Evolutionary conservation across 1,140 invertebrate species (phyloP).

Genomic region (Drosophila oshimai): DNA sequence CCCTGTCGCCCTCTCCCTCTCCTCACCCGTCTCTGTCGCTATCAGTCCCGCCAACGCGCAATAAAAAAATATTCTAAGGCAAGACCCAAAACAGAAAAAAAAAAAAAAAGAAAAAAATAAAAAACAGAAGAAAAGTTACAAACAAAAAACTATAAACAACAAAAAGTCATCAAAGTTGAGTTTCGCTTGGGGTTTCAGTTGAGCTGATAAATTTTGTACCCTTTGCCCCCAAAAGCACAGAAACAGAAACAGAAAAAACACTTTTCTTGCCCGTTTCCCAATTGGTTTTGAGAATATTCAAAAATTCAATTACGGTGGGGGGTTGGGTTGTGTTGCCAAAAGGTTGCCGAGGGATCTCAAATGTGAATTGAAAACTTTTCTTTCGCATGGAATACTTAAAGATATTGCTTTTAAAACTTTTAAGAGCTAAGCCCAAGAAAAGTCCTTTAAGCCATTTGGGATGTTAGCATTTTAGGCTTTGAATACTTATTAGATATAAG

Average conservation of each 20-base stretch:
- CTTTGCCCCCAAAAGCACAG: conserved; percentile 8
- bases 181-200: conserved; percentile 35
- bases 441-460: neutral
- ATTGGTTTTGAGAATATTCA: conserved; percentile 42
- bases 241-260: conserved; percentile 4
- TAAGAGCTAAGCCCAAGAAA: neutral
- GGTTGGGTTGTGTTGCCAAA: neutral
- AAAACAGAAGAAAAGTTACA: conserved; percentile 14
- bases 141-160: conserved; percentile 57
- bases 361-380: conserved; percentile 40
- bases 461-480: neutral
- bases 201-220: conserved; percentile 51
- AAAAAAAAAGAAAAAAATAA: neutral
- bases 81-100: conserved; percentile 48
- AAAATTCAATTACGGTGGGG: conserved; percentile 27
- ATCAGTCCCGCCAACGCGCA: conserved; percentile 66
- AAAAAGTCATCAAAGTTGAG: conserved; percentile 57
- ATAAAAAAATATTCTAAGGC: conserved; percentile 71
- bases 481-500: neutral
- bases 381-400: conserved; percentile 7
- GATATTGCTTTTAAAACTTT: conserved; percentile 17
- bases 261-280: conserved; percentile 26
- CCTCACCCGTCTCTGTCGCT: conserved; percentile 17
- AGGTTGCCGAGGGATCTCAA: conserved; percentile 8
- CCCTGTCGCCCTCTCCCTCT: neutral